Evolutionary conservation across 1,140 invertebrate species (phyloP), one percentile per base, ranked within the genome.

Genomic region (Cyphomyrmex costatus): DNA sequence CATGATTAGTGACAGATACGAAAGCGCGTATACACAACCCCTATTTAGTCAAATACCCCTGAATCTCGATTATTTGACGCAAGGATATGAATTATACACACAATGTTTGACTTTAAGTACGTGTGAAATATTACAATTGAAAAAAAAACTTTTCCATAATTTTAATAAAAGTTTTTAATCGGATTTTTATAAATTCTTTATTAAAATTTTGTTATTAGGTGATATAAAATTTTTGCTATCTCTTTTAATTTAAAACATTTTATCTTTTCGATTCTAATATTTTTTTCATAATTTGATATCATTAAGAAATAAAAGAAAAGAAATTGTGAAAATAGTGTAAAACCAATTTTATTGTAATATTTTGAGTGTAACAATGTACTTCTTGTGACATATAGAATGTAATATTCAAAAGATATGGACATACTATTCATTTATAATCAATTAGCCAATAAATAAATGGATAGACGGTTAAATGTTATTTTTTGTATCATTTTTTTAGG

Each of bases 1-100:
- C 77, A 86, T 86, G 86, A 90, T 90, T 90, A 90, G 89, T 87
- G 71, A 90, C 65, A 60, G 88, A 56, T 80, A 79, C 33, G 27
- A 84, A 80, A 80, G 42, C 76, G 6, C 27, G 27, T 16, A 8
- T 60, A 61, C 33, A 24, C 19, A 71, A 82, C 56, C 79, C 79
- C 42, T 8, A 60, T 83, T 74, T 83, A 83, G 36, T n/a, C 36
- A 73, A 58, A 73, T 82, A 60, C 66, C 60, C 79, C n/a, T 27
- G 19, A 83, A 74, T 83, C 68, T 70, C 78, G 33, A 80, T 70
- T 80, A 56, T 68, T 70, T 42, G 51, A 21, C 49, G 65, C 63
- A n/a, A 36, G n/a, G 6, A 70, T 70, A 56, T 56, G 16, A 73
- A 7, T 49, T 60, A 21, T 12, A 33, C 49, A 60, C 61, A 70